phyloP scores from a whole-genome alignment of 2,113 vertebrate genomes.

The Helogale parvula region DNA sequence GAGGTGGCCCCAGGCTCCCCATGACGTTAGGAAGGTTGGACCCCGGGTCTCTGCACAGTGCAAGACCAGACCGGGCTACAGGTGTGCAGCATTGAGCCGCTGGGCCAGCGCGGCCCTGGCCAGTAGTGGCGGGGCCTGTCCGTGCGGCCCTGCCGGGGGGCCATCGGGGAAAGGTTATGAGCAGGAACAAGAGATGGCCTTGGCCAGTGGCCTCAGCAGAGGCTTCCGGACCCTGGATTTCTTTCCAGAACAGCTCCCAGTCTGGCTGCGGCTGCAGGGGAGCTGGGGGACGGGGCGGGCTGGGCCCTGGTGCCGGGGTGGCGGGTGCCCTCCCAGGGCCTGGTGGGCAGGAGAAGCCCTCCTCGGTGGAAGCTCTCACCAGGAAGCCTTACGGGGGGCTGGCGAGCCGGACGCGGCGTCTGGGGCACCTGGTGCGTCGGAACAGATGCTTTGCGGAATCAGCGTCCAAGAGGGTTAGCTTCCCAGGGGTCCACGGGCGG shows the following conservation, averaged over 20 bases:
- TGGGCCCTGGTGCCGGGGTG: too few relatives aligned
- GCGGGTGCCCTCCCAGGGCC: too few relatives aligned
- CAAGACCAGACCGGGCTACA: neutral
- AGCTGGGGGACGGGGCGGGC: too few relatives aligned
- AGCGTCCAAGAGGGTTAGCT: neutral
- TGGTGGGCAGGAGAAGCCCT: neutral
- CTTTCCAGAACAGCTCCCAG: neutral
- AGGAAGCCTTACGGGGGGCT: neutral
- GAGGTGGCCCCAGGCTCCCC: neutral
- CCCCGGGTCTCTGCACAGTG: too few relatives aligned
- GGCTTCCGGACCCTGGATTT: neutral
- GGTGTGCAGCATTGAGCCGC: neutral
- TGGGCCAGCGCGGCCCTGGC: too few relatives aligned
- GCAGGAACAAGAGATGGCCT: neutral
- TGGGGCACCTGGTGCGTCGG: neutral
- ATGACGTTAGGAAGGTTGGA: too few relatives aligned
- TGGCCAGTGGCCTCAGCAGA: neutral
- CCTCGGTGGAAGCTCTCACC: neutral
- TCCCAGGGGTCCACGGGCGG: neutral
- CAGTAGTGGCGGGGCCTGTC: neutral
- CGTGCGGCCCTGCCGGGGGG: too few relatives aligned
- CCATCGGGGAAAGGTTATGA: too few relatives aligned
- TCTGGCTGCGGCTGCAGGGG: neutral
- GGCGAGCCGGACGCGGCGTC: neutral
- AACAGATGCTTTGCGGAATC: fast-evolving